A percentile compares a stretch with the other conserved stretches of the same genome.
Evolutionary conservation across 2,113 vertebrate genomes (phyloP).

Genomic region (Chamaea fasciata): DNA sequence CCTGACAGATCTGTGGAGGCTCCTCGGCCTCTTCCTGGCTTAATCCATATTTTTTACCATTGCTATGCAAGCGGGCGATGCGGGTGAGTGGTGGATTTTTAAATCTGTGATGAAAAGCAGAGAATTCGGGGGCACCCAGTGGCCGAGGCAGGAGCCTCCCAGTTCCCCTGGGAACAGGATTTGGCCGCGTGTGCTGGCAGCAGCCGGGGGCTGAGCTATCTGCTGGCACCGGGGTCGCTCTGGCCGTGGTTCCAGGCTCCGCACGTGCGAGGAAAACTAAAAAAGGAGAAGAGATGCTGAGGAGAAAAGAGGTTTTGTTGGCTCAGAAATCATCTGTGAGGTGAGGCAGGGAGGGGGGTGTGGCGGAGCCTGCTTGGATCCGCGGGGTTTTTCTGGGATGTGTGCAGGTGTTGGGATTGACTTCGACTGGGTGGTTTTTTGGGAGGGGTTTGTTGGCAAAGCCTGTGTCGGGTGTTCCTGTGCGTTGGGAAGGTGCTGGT

Average conservation of each 20-base stretch:
- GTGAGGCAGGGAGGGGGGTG: rapidly evolving
- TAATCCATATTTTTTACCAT: rapidly evolving
- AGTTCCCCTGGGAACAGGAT: slow-evolving; percentile 2
- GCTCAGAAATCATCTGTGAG: neutral
- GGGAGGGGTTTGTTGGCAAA: neutral
- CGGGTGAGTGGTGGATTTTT: rapidly evolving
- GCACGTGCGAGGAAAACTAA: neutral
- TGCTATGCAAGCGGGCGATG: rapidly evolving
- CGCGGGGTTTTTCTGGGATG: rapidly evolving
- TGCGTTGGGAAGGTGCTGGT: neutral
- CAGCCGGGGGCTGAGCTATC: neutral
- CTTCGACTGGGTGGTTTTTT: rapidly evolving
- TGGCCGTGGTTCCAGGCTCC: neutral
- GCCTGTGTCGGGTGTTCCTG: rapidly evolving
- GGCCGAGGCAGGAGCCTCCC: neutral
- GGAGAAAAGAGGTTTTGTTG: neutral
- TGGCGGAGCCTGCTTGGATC: rapidly evolving
- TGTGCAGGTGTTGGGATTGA: rapidly evolving
- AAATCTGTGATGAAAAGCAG: neutral
- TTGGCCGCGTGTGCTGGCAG: neutral
- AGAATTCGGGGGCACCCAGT: neutral
- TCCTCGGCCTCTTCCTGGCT: rapidly evolving
- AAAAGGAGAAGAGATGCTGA: neutral
- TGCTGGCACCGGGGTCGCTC: neutral
- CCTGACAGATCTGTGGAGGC: neutral